These are phyloP conservation scores for Macrosoma leucophasiata DNA, from an alignment of 2,888 invertebrate species.

Conservation along the genomic window DNA sequence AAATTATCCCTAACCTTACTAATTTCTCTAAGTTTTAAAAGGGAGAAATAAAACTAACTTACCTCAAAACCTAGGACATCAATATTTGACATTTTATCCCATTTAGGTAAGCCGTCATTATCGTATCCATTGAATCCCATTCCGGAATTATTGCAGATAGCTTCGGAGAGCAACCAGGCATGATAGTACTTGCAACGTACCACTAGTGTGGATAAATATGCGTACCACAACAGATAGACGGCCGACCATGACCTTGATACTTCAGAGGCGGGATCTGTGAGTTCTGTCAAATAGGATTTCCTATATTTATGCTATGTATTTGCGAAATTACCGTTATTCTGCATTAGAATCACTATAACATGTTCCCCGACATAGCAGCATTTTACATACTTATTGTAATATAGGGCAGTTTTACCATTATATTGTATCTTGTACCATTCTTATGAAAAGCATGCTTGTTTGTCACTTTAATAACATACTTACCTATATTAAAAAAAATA, in stretches of 20 bases:
- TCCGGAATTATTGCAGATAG: slow-evolving; percentile 95
- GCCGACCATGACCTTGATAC: slow-evolving; percentile 68
- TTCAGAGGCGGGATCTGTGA: slow-evolving; percentile 61
- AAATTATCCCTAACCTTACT: slow-evolving; percentile 3
- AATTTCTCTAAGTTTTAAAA: not conserved
- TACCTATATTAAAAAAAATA: no score
- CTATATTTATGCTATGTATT: no score
- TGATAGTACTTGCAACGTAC: slow-evolving; percentile 96
- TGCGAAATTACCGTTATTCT: no score
- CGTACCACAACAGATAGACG: slow-evolving; percentile 74
- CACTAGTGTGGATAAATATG: slow-evolving; percentile 87
- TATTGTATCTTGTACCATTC: no score
- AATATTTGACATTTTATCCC: slow-evolving; percentile 96
- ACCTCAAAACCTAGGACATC: slow-evolving; percentile 93
- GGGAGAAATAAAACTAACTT: slow-evolving; percentile 25
- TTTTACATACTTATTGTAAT: no score
- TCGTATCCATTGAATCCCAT: slow-evolving; percentile 92
- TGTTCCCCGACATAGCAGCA: no score
- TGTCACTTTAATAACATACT: no score
- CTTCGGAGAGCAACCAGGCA: slow-evolving; percentile 97
- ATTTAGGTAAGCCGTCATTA: slow-evolving; percentile 83
- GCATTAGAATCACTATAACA: no score
- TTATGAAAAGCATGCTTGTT: no score
- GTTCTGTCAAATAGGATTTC: no score
- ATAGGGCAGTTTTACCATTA: no score